Percentiles rank a stretch among this genome's conserved stretches.
Conservation (phyloP, 2,888 invertebrate genomes). For the Shargacucullia verbasci region DNA sequence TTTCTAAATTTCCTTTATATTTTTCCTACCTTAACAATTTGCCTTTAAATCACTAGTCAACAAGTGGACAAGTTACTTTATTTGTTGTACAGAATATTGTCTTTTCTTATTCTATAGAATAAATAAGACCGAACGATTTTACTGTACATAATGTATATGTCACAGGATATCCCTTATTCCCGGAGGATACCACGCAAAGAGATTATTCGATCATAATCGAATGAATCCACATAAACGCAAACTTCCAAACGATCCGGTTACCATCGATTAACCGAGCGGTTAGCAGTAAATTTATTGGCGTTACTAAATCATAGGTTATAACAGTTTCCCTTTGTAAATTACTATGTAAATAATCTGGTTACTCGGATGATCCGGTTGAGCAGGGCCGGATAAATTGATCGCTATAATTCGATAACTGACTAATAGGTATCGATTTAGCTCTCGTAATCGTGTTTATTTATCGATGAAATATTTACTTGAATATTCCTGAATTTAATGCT, state of each 20-base stretch:
- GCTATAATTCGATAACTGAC: slow-evolving; percentile 49
- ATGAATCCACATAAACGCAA: slow-evolving; percentile 27
- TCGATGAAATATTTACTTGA: slow-evolving; percentile 15
- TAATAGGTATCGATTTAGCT: slow-evolving; percentile 48
- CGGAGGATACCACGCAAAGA: slow-evolving; percentile 18
- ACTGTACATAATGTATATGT: slow-evolving; percentile 4
- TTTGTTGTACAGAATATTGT: too few relatives aligned
- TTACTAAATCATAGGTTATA: slow-evolving; percentile 39
- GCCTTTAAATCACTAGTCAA: too few relatives aligned
- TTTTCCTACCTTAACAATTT: too few relatives aligned
- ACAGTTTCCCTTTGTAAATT: slow-evolving; percentile 55
- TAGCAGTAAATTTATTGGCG: slow-evolving; percentile 28
- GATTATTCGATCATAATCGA: slow-evolving; percentile 43
- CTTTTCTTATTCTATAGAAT: too few relatives aligned
- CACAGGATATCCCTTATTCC: slow-evolving; percentile 3
- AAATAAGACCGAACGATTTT: too few relatives aligned
- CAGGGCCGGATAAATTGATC: slow-evolving; percentile 34
- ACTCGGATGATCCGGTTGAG: slow-evolving; percentile 43
- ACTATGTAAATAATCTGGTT: slow-evolving; percentile 47
- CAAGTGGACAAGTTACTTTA: too few relatives aligned
- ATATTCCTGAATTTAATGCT: slow-evolving; percentile 7
- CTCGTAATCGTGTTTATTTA: slow-evolving; percentile 31
- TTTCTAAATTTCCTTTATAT: too few relatives aligned
- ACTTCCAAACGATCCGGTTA: slow-evolving; percentile 14
- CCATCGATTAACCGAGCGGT: slow-evolving; percentile 23